A percentile compares a stretch with the other conserved stretches of the same genome.
Evolutionary conservation across 1,140 invertebrate species (phyloP).

Genomic region (Phenacoccus solenopsis): DNA sequence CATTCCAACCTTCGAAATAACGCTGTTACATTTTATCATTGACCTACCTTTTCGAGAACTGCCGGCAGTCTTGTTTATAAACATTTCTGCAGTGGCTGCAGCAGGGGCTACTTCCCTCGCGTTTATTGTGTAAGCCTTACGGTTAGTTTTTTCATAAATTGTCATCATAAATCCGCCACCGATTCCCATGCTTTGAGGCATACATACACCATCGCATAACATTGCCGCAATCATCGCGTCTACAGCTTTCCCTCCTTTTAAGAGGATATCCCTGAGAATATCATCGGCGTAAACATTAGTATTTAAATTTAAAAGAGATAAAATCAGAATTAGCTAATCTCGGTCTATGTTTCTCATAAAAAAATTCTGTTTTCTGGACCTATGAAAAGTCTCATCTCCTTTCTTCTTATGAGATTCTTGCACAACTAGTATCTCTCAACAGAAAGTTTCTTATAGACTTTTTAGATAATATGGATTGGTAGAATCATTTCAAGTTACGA

Average conservation of each 20-base stretch:
- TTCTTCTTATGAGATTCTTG: too few species aligned
- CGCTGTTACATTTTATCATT: neutral
- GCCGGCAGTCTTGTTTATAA: conserved; percentile 37
- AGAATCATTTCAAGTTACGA: too few species aligned
- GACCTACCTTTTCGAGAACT: conserved; percentile 38
- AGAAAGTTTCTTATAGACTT: too few species aligned
- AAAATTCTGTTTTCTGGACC: too few species aligned
- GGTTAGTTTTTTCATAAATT: conserved; percentile 46
- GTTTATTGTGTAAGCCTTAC: conserved; percentile 40
- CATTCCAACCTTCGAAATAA: too few species aligned
- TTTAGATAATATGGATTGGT: too few species aligned
- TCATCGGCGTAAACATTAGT: conserved; percentile 2
- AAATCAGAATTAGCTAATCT: neutral
- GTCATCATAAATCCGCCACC: conserved; percentile 73
- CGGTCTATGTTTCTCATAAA: neutral
- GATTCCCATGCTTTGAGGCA: conserved; percentile 64
- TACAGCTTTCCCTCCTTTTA: conserved; percentile 57
- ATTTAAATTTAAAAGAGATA: too few species aligned
- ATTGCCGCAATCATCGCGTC: conserved; percentile 68
- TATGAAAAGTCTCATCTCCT: too few species aligned
- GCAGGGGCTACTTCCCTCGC: conserved; percentile 56
- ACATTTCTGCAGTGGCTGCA: conserved; percentile 47
- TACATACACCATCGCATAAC: conserved; percentile 71
- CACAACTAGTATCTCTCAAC: too few species aligned
- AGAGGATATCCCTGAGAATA: conserved; percentile 43